Evolutionary conservation across 2,113 vertebrate species (phyloP).

Genomic region (Corythoichthys intestinalis): DNA sequence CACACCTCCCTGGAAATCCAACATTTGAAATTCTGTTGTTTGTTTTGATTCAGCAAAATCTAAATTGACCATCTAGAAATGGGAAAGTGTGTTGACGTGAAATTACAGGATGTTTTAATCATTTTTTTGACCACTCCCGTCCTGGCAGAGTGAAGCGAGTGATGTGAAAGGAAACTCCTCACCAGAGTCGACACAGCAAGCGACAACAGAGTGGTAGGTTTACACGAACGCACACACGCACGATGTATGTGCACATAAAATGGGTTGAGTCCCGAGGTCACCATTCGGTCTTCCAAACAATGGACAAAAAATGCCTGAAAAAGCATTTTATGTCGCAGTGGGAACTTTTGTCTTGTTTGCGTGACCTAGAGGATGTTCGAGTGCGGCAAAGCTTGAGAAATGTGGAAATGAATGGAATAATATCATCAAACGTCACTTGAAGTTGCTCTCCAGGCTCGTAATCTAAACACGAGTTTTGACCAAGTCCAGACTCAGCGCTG

Average conservation of each 20-base stretch:
- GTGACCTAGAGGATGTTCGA: constrained; percentile 49
- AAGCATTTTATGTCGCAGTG: constrained; percentile 34
- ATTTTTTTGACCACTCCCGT: constrained; percentile 14
- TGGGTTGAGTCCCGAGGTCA: constrained; percentile 24
- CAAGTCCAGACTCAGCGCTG: constrained; percentile 54
- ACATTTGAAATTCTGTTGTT: neutral
- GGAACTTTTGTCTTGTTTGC: constrained; percentile 48
- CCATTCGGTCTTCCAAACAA: constrained; percentile 40
- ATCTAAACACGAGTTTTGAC: constrained; percentile 65
- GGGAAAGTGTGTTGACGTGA: neutral
- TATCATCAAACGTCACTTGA: constrained; percentile 39
- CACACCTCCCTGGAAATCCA: too few species aligned
- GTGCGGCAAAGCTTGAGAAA: constrained; percentile 21
- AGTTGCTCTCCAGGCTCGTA: constrained; percentile 37
- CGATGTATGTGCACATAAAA: constrained; percentile 3
- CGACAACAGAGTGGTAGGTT: constrained; percentile 64
- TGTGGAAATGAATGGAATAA: constrained; percentile 45
- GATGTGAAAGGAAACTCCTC: constrained; percentile 71
- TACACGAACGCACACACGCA: neutral
- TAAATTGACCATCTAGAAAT: neutral
- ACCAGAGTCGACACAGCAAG: constrained; percentile 70
- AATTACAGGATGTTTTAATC: neutral
- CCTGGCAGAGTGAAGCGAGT: constrained; percentile 79
- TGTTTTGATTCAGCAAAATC: neutral
- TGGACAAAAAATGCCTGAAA: constrained; percentile 24